Conservation (phyloP, 2,113 vertebrate species). For the Chaetorhynchus papuensis region DNA sequence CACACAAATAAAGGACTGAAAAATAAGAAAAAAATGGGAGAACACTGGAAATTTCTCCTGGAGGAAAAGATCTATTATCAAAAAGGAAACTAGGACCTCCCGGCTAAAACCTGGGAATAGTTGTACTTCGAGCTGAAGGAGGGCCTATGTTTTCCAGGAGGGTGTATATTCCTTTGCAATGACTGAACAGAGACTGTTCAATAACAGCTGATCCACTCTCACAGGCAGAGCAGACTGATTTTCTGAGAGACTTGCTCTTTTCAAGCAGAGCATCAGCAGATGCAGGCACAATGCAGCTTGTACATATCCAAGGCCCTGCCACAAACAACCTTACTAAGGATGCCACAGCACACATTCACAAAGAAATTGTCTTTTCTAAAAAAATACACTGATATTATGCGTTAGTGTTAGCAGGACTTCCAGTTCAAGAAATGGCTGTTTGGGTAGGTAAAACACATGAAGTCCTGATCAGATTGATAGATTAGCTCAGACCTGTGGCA, state of each 20-base stretch:
- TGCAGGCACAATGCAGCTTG: neutral
- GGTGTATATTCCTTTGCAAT: neutral
- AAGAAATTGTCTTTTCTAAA: neutral
- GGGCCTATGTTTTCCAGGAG: neutral
- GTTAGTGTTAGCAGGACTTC: neutral
- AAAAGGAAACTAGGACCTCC: neutral
- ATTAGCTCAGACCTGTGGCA: conserved; percentile 64
- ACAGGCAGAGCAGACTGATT: neutral
- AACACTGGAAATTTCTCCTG: neutral
- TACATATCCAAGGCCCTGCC: neutral
- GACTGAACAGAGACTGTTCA: neutral
- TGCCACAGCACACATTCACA: neutral
- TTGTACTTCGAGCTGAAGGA: neutral
- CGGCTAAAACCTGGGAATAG: neutral
- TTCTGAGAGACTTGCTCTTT: neutral
- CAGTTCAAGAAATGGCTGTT: conserved; percentile 31
- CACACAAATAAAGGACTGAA: neutral
- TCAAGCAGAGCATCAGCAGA: neutral
- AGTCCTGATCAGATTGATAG: conserved; percentile 65
- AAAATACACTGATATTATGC: neutral
- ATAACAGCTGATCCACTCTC: neutral
- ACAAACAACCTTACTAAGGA: neutral
- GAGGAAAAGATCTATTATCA: neutral
- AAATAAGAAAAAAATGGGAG: neutral
- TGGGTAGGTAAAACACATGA: conserved; percentile 45